Evolutionary conservation across 2,113 vertebrate species (phyloP), one percentile per base, ranked within the genome.

Genomic region (Fregata magnificens): DNA sequence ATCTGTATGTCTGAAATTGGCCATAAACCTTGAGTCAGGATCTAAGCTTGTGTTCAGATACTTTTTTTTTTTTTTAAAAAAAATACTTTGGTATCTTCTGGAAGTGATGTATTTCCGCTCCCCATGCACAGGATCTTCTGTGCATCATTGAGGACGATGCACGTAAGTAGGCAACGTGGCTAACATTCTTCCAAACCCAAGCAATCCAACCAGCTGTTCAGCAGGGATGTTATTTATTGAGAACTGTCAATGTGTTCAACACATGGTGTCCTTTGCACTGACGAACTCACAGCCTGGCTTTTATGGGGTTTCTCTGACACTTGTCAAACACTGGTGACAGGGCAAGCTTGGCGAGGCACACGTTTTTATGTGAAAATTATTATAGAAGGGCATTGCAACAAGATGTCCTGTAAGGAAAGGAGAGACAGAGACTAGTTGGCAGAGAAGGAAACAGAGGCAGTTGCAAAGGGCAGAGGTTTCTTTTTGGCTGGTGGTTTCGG

Each of bases 171-270:
- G 63, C 86, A 85, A 61, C 31, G 94, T 50, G 84, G 95, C 88
- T 86, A 89, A 47, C 96, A 95, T 97, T 97, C 86, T 96, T 97
- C 95, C 84, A 44, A 95, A 91, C 83, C 92, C 86, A 5, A 89
- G 95, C 86, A 78, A 67, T 26, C 73, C 88, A 88, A 49, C 86
- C 96, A 96, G 94, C 88, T 95, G 91, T 61, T 96, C 88, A 40
- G 53, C 94, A 82, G 93, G 62, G 87, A 24, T 81, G 89, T 71
- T 96, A 73, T 93, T 97, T 97, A 88, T 93, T 94, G 94, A 80
- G 82, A 59, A 7, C 89, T 94, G 89, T 67, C 95, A 96, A 88
- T 95, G 94, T 96, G 95, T 95, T 96, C 91, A 87, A 90, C 95
- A 97, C 89, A 96, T 95, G 95, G 78, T 70, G 74, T 95, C 84